Evolutionary conservation across 2,888 invertebrate genomes (phyloP).

Genomic region (Spisula subtruncata): DNA sequence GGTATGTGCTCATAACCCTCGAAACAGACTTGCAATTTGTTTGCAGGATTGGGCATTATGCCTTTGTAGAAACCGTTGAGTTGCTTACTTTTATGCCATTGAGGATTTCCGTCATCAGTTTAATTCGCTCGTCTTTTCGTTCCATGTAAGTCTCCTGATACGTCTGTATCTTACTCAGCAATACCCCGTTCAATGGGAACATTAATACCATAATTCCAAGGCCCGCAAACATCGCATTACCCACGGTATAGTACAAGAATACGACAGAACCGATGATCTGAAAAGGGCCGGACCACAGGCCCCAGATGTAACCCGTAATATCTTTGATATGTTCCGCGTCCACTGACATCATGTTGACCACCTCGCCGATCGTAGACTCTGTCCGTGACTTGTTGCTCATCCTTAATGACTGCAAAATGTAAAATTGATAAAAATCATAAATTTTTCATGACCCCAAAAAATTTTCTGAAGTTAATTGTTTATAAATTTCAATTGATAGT

Average conservation of each 20-base stretch:
- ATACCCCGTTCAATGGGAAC: constrained; percentile 89
- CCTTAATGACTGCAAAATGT: constrained; percentile 83
- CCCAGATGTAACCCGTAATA: constrained; percentile 82
- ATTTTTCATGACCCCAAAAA: no score
- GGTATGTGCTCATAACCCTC: no score
- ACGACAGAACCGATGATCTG: constrained; percentile 95
- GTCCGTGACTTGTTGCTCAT: constrained; percentile 85
- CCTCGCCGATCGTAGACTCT: constrained; percentile 86
- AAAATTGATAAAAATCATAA: neutral
- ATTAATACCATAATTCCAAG: constrained; percentile 96
- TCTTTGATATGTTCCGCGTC: constrained; percentile 86
- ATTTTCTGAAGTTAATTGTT: neutral
- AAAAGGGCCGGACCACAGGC: constrained; percentile 90
- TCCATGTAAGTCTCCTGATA: constrained; percentile 83
- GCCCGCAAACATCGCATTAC: constrained; percentile 93
- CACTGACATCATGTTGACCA: constrained; percentile 88
- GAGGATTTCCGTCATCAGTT: constrained; percentile 83
- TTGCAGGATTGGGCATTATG: no score
- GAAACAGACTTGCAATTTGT: no score
- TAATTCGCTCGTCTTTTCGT: constrained; percentile 83
- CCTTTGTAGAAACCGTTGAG: no score
- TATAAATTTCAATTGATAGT: no score
- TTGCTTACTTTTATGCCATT: constrained; percentile 83
- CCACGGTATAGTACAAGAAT: constrained; percentile 88
- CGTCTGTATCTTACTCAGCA: constrained; percentile 81